Evolutionary conservation across 2,888 invertebrate genomes (phyloP).

Genomic region (Ennomos fuscantarius): DNA sequence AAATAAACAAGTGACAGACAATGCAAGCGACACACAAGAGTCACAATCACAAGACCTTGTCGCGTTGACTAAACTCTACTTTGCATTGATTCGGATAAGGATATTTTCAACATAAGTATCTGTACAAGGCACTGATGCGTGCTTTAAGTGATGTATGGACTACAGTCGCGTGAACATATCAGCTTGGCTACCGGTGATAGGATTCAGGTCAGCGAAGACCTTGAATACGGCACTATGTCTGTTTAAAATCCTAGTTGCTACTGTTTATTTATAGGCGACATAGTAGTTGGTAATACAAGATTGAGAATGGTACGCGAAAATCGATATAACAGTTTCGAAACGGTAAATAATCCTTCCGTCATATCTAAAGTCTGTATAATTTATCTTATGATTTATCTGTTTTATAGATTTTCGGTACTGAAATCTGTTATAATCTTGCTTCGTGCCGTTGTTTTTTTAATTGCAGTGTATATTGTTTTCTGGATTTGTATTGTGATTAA

Average conservation of each 20-base stretch:
- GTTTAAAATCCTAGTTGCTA: conserved; percentile 28
- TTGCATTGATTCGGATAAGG: conserved; percentile 6
- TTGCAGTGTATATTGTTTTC: no score
- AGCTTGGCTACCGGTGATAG: conserved; percentile 16
- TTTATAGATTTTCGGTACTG: background rate
- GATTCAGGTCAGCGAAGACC: conserved; percentile 42
- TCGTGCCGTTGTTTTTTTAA: no score
- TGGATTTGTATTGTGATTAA: no score
- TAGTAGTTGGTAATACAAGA: conserved; percentile 28
- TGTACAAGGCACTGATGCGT: conserved; percentile 5
- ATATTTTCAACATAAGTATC: background rate
- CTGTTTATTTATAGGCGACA: conserved; percentile 32
- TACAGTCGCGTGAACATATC: conserved; percentile 15
- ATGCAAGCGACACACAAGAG: background rate
- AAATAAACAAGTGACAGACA: background rate
- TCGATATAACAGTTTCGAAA: conserved; percentile 10
- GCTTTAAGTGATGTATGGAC: background rate
- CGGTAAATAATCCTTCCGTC: conserved; percentile 21
- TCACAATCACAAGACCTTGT: background rate
- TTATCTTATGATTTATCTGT: background rate
- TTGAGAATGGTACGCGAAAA: conserved; percentile 13
- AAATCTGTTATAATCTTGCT: no score
- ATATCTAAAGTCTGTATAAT: conserved; percentile 3
- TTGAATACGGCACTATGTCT: conserved; percentile 37
- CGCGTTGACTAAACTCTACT: conserved; percentile 1